phyloP scores from a whole-genome alignment of 2,113 vertebrate species.

The Tachysurus fulvidraco region DNA sequence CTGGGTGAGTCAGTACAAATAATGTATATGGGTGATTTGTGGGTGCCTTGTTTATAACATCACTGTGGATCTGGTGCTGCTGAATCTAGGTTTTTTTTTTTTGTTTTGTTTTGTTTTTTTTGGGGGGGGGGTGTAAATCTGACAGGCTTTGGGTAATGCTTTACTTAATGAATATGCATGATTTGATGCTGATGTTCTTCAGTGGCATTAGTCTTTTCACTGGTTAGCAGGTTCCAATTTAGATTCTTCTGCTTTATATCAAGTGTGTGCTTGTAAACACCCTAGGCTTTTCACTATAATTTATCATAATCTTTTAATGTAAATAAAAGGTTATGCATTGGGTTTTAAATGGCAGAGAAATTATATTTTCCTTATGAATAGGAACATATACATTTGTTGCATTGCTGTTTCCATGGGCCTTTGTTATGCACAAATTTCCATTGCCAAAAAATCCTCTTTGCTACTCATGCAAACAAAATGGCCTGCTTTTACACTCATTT shows the following conservation, averaged over 20 bases:
- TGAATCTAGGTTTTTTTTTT: too few species aligned
- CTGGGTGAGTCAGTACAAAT: slow-evolving; percentile 76
- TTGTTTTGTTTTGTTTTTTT: too few species aligned
- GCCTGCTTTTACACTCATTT: not conserved
- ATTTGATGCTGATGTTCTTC: not conserved
- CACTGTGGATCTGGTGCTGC: too few species aligned
- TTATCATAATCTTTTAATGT: too few species aligned
- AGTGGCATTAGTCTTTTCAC: not conserved
- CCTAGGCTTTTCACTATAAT: not conserved
- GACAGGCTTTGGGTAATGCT: too few species aligned
- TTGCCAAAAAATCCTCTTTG: slow-evolving; percentile 1
- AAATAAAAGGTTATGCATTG: not conserved
- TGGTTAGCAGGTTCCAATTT: not conserved
- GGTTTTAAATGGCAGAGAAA: not conserved
- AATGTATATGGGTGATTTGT: not conserved
- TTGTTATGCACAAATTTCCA: not conserved
- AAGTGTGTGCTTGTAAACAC: slow-evolving; percentile 7
- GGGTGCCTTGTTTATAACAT: not conserved
- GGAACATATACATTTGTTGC: not conserved
- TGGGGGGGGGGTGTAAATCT: too few species aligned
- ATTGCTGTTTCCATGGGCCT: not conserved
- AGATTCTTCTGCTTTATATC: slow-evolving; percentile 3
- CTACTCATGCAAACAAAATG: not conserved
- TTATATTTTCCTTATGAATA: not conserved
- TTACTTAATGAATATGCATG: not conserved